phyloP scores from a whole-genome alignment of 2,797 vertebrate species.

The Sitta carolinensis region DNA sequence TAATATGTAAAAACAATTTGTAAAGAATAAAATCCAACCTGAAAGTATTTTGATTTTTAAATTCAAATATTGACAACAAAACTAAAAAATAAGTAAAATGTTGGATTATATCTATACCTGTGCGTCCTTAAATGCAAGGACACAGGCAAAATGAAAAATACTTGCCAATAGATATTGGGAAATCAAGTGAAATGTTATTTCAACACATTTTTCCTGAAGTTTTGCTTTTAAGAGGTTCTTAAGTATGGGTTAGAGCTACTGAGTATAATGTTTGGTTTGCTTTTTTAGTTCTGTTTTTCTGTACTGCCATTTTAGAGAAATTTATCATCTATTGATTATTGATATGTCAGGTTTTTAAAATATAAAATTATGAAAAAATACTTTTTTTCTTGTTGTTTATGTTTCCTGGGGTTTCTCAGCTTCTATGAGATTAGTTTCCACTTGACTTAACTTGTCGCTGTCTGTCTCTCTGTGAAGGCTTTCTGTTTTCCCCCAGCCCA shows the following conservation, averaged over 20 bases:
- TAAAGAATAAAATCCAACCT: background rate
- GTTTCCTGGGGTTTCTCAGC: too few relatives aligned
- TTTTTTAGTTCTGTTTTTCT: background rate
- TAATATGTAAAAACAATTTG: background rate
- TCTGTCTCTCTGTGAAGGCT: too few relatives aligned
- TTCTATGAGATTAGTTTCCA: too few relatives aligned
- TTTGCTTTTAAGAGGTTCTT: background rate
- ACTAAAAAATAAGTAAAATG: background rate
- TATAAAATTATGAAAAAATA: too few relatives aligned
- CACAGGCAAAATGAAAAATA: background rate
- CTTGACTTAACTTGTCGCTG: too few relatives aligned
- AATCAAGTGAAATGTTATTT: background rate
- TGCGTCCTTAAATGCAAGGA: background rate
- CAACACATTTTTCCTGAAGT: background rate
- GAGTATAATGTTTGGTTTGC: rapidly evolving
- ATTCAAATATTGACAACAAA: background rate
- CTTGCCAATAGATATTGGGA: background rate
- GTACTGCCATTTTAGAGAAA: background rate
- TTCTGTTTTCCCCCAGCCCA: too few relatives aligned
- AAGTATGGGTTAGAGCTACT: background rate
- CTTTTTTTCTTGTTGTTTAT: too few relatives aligned
- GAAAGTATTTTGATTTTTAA: background rate
- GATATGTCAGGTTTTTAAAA: too few relatives aligned
- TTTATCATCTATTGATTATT: background rate
- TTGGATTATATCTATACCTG: background rate